Conservation (phyloP, 2,113 vertebrate species). For the Cavia aperea region DNA sequence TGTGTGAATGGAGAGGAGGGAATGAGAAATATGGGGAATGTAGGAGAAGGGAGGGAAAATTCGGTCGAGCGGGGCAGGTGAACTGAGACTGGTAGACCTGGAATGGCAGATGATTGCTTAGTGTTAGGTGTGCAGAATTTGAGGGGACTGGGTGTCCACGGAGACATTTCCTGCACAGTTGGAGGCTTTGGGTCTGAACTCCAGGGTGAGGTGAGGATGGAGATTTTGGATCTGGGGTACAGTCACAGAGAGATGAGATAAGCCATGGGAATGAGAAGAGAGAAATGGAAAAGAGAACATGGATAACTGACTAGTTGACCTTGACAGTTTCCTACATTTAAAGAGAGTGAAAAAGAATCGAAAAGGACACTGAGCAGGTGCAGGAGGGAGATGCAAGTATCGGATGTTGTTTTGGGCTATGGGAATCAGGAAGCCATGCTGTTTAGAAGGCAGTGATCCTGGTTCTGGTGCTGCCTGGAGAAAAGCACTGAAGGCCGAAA, state of each 20-base stretch:
- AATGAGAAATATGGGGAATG: not conserved
- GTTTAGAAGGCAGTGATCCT: not conserved
- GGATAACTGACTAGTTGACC: not conserved
- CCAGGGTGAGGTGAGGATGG: not conserved
- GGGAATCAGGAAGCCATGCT: not conserved
- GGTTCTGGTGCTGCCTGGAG: not conserved
- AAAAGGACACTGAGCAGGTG: not conserved
- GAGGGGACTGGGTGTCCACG: not conserved
- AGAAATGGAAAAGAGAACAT: not conserved
- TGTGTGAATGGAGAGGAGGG: not conserved
- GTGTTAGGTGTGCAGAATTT: not conserved
- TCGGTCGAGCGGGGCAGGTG: not conserved
- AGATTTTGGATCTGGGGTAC: not conserved
- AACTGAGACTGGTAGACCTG: not conserved
- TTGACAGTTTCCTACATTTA: not conserved
- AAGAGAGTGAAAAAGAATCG: not conserved
- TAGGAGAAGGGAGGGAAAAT: not conserved
- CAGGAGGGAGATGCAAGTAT: not conserved
- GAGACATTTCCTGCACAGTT: not conserved
- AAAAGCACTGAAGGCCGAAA: not conserved
- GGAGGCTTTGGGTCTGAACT: not conserved
- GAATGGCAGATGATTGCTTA: not conserved
- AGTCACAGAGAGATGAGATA: not conserved
- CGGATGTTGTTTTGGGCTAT: not conserved
- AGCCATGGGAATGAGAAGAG: not conserved